Percentiles rank a stretch among this genome's conserved stretches.
Evolutionary conservation across 2,113 vertebrate species (phyloP).

Genomic region (Herpetotheres cachinnans): DNA sequence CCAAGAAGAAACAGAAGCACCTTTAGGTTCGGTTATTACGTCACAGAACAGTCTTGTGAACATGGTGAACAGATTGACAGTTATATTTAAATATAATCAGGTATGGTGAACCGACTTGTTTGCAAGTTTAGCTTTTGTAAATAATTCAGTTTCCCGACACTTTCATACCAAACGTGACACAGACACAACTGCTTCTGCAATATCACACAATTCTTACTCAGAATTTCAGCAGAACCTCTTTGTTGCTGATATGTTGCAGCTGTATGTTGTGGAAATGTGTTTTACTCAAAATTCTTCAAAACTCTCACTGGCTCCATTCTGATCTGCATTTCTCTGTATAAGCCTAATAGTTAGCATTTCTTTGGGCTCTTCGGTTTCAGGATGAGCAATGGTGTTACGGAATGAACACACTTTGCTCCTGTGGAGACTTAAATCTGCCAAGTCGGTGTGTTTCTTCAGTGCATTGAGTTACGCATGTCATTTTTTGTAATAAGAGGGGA

Average conservation of each 20-base stretch:
- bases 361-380: background rate
- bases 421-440: background rate
- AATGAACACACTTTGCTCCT: background rate
- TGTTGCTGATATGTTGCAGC: background rate
- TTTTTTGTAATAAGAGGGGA: background rate
- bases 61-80: background rate
- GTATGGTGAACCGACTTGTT: background rate
- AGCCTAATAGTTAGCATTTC: background rate
- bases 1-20: background rate
- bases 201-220: background rate
- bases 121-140: background rate
- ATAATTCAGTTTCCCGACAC: background rate
- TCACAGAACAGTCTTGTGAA: background rate
- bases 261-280: background rate
- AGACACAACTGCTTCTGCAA: background rate
- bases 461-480: accelerated
- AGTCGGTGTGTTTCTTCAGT: background rate
- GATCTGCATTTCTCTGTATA: background rate
- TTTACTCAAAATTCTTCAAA: background rate
- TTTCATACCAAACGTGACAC: background rate
- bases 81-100: background rate
- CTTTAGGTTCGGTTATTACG: background rate
- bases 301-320: background rate
- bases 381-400: background rate
- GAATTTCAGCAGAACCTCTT: background rate